Conservation (phyloP, 2,888 invertebrate species). For the Hipparchia semele region DNA sequence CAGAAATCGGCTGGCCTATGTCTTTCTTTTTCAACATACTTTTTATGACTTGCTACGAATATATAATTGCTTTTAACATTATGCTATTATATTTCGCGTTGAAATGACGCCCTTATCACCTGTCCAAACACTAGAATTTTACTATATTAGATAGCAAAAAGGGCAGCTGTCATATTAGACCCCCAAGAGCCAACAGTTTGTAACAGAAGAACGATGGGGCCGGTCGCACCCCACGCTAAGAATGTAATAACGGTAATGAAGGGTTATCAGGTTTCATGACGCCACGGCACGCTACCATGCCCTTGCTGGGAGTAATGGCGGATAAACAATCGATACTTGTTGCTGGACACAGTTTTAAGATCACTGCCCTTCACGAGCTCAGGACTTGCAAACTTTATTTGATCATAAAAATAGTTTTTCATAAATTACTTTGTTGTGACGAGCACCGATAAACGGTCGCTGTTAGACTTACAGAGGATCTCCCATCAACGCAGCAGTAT, state of each 20-base stretch:
- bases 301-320: conserved; percentile 14
- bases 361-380: not conserved
- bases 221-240: conserved; percentile 37
- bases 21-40: not conserved
- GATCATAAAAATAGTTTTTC: not conserved
- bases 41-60: not conserved
- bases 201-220: conserved; percentile 29
- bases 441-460: no score
- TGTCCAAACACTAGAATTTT: conserved; percentile 37
- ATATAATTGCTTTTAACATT: not conserved
- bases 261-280: conserved; percentile 49
- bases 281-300: conserved; percentile 29
- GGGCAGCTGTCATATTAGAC: conserved; percentile 40
- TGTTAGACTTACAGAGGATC: no score
- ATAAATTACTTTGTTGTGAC: no score
- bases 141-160: conserved; percentile 38
- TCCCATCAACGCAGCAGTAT: no score
- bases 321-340: conserved; percentile 21
- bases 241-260: conserved; percentile 53
- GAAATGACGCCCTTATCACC: conserved; percentile 23
- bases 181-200: conserved; percentile 31
- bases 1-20: not conserved
- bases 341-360: conserved; percentile 1
- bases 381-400: not conserved
- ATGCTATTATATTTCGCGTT: not conserved